These are phyloP conservation scores for Apocheima hispidaria DNA, from an alignment of 2,888 invertebrate genomes.

Conservation along the genomic window DNA sequence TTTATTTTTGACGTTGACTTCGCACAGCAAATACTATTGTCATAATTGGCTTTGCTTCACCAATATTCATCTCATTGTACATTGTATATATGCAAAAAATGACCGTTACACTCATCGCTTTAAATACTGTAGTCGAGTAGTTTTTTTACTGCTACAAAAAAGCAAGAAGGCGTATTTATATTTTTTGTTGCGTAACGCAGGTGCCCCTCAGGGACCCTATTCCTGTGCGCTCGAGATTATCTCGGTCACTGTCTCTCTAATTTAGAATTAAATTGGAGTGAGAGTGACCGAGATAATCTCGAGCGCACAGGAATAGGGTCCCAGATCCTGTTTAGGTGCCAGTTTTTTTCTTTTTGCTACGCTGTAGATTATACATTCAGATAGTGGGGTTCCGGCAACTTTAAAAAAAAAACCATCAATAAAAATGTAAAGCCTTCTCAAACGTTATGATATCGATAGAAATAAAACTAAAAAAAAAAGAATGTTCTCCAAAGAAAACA, in stretches of 20 bases:
- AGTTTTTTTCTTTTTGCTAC: constrained; percentile 46
- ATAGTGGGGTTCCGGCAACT: constrained; percentile 22
- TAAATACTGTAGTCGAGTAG: constrained; percentile 11
- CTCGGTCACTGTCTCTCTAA: too few relatives aligned
- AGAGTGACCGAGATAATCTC: too few relatives aligned
- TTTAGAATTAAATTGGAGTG: too few relatives aligned
- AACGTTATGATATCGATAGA: not conserved
- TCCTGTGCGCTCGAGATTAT: too few relatives aligned
- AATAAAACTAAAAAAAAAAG: not conserved
- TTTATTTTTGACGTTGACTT: too few relatives aligned
- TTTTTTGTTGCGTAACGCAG: constrained; percentile 78
- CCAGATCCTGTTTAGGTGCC: constrained; percentile 58
- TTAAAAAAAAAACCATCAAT: constrained; percentile 22
- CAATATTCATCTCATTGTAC: not conserved
- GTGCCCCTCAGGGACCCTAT: too few relatives aligned
- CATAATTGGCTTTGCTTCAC: too few relatives aligned
- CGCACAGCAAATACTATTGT: too few relatives aligned
- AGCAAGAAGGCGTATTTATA: constrained; percentile 52
- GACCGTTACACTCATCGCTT: constrained; percentile 11
- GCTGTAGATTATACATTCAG: constrained; percentile 38
- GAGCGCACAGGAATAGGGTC: too few relatives aligned
- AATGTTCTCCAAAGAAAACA: not conserved
- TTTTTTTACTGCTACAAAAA: constrained; percentile 50
- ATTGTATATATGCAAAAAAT: not conserved
- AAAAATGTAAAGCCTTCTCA: constrained; percentile 1